phyloP scores from a whole-genome alignment of 2,797 vertebrate species.

The Enteromius fasciolatus region DNA sequence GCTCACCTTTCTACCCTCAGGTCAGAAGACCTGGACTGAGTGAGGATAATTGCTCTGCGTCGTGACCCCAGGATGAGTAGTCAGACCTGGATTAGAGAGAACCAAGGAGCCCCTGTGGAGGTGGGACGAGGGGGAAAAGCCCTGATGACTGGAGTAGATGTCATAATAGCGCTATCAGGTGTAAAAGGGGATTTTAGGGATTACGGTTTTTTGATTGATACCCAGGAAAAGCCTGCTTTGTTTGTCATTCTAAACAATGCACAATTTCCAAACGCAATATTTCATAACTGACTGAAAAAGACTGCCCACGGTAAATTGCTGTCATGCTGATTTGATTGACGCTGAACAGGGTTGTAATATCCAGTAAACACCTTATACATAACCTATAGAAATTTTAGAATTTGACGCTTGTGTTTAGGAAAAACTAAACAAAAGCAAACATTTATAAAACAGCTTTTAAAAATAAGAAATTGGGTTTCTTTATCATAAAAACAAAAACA shows the following conservation, averaged over 20 bases:
- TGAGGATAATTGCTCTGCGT: constrained; percentile 49
- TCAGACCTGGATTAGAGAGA: constrained; percentile 57
- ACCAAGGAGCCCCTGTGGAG: constrained; percentile 5
- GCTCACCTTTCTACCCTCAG: constrained; percentile 56
- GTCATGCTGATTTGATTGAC: constrained; percentile 35
- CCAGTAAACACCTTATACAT: background rate
- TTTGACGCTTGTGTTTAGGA: background rate
- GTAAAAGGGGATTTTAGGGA: constrained; percentile 48
- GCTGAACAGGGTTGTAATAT: background rate
- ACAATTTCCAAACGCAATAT: constrained; percentile 37
- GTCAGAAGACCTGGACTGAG: constrained; percentile 54
- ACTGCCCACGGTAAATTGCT: constrained; percentile 18
- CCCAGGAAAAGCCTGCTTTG: constrained; percentile 39
- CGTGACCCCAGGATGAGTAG: constrained; percentile 64
- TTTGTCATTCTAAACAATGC: constrained; percentile 35
- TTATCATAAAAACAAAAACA: background rate
- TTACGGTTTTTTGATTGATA: constrained; percentile 51
- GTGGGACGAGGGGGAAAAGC: constrained; percentile 40
- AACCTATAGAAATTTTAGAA: background rate
- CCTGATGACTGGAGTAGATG: constrained; percentile 43
- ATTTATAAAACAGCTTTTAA: background rate
- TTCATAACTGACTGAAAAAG: constrained; percentile 18
- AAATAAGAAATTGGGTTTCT: background rate
- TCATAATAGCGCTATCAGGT: constrained; percentile 42
- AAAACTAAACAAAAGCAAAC: background rate